Base-by-base conservation (phyloP, 2,888 invertebrate species). In the Nephrotoma flavescens region DNA sequence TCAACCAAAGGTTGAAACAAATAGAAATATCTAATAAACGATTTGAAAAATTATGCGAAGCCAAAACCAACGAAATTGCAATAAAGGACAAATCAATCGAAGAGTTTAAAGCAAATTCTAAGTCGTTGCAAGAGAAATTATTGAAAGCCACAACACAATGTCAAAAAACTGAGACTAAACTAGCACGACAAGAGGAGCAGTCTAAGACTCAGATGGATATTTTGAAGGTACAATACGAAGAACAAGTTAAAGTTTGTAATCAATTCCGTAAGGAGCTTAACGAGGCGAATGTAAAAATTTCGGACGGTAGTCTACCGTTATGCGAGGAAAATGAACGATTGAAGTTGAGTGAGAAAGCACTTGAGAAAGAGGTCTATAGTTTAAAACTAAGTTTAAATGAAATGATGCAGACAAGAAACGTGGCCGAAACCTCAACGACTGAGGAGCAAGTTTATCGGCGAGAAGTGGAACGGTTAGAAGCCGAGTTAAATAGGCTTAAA, bases 201-300 rank as follows among this genome's bases (percentile, higher is more conserved):
- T 71, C 7, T 31, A 71, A 31, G n/a, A 9, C 9, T 19, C 71
- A 31, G 31, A 31, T 71, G 9, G 31, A 71, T 31, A 4, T 31
- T 31, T 31, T 71, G 1, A 47, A 42, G 42, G 86, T 71, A 41
- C 45, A 86, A 4, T 88, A 87, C 45, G 86, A 87, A 52, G 71
- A 87, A 4, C 87, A 88, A 85, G 71, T 52, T 12, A 87, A 87
- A 45, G 71, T 19, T 31, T 83, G 87, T 45, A 42, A 86, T 19
- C 45, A 86, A 11, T 44, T 88, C 9, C 71, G 71, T 9, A 71
- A 71, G 9, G 31, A 71, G 11, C 7, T 71, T 0, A 71, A 71
- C 9, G 31, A 71, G 4, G 2, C 31, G 9, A 71, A 9, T 7
- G 0, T 31, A 71, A 71, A 31, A 12, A 11, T 31, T 3, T 1